These are phyloP conservation scores for Scotopteryx bipunctaria DNA, from an alignment of 2,888 invertebrate species.

Conservation along the genomic window DNA sequence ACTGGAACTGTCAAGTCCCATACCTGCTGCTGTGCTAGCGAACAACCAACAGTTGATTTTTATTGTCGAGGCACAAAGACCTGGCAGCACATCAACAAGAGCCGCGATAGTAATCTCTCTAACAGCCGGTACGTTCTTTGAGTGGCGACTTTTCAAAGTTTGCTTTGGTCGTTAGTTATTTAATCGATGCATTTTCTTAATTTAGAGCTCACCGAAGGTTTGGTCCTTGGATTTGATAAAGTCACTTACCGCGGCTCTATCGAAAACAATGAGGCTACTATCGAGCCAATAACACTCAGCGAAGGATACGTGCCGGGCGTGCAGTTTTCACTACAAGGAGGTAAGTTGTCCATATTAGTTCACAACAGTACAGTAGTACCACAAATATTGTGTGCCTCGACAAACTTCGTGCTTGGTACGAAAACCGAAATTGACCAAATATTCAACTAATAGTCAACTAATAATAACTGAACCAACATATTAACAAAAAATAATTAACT, in stretches of 20 bases:
- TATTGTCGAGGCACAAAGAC: conserved; percentile 37
- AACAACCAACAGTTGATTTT: conserved; percentile 45
- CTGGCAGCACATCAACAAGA: conserved; percentile 33
- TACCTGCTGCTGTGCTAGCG: conserved; percentile 42
- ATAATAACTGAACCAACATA: too few relatives aligned
- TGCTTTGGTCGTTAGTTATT: too few relatives aligned
- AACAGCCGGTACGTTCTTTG: conserved; percentile 32
- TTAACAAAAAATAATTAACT: too few relatives aligned
- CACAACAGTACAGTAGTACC: too few relatives aligned
- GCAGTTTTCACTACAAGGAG: conserved; percentile 40
- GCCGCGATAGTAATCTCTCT: conserved; percentile 41
- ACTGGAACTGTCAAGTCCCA: conserved; percentile 29
- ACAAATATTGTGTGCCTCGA: too few relatives aligned
- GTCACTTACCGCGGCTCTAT: conserved; percentile 43
- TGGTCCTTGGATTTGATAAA: conserved; percentile 40
- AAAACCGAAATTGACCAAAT: too few relatives aligned
- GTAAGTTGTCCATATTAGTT: conserved; percentile 31
- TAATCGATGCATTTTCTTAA: conserved; percentile 13
- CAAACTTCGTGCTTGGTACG: too few relatives aligned
- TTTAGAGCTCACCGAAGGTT: conserved; percentile 22
- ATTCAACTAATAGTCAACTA: too few relatives aligned
- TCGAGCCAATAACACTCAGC: conserved; percentile 39
- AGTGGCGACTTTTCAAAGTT: too few relatives aligned
- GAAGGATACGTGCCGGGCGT: conserved; percentile 43
- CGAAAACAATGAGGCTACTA: conserved; percentile 24